phyloP scores from a whole-genome alignment of 2,888 invertebrate species.

The Drosophila infuscata region DNA sequence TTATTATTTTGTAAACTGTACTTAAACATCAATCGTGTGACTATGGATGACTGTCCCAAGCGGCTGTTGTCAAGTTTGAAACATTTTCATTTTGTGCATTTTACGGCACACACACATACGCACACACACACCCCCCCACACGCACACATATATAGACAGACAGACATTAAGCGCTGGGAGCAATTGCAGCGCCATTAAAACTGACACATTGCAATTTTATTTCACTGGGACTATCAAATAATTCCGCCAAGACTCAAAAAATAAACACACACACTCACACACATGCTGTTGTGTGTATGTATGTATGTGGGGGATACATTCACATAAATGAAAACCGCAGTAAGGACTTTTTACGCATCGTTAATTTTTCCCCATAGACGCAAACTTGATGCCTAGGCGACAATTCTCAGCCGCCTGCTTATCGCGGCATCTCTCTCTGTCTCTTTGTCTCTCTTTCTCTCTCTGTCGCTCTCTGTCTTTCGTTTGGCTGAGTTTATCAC shows the following conservation, averaged over 20 bases:
- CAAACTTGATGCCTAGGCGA: slow-evolving; percentile 42
- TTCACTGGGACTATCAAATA: slow-evolving; percentile 62
- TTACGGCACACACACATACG: slow-evolving; percentile 22
- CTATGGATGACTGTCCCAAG: slow-evolving; percentile 39
- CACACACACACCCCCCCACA: not conserved
- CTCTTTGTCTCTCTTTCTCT: not conserved
- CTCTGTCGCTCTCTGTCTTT: slow-evolving; percentile 13
- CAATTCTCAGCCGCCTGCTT: slow-evolving; percentile 36
- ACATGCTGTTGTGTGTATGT: not conserved
- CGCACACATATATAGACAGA: slow-evolving; percentile 14
- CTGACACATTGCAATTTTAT: slow-evolving; percentile 77
- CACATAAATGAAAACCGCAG: slow-evolving; percentile 51
- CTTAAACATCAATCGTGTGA: slow-evolving; percentile 59
- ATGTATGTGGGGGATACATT: slow-evolving; percentile 3
- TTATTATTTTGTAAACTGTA: slow-evolving; percentile 27
- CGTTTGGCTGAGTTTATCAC: slow-evolving; percentile 61
- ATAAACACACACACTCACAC: slow-evolving; percentile 10
- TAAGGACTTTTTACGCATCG: slow-evolving; percentile 78
- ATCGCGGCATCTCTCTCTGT: slow-evolving; percentile 5
- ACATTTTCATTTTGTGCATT: slow-evolving; percentile 52
- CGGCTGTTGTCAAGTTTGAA: slow-evolving; percentile 28
- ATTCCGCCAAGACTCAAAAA: slow-evolving; percentile 49
- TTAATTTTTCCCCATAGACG: slow-evolving; percentile 77
- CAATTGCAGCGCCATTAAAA: slow-evolving; percentile 76
- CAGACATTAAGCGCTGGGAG: slow-evolving; percentile 64